Conservation (phyloP, 2,113 vertebrate species). For the Gymnarchus niloticus region DNA sequence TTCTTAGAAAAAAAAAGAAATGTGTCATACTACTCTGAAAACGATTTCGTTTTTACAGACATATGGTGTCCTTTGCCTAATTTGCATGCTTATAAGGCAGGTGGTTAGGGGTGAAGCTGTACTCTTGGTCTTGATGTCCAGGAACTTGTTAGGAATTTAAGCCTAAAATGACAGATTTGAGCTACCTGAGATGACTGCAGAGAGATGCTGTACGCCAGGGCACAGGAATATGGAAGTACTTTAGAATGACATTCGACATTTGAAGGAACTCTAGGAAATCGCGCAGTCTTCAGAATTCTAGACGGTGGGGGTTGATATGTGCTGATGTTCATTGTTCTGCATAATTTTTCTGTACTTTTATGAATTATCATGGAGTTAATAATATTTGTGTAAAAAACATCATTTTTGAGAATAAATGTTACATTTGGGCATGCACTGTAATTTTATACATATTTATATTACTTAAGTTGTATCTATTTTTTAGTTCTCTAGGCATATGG, state of each 20-base stretch:
- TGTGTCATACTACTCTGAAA: not conserved
- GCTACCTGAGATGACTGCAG: not conserved
- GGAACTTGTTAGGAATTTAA: not conserved
- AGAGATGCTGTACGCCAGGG: not conserved
- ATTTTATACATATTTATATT: too few relatives aligned
- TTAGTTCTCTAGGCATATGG: too few relatives aligned
- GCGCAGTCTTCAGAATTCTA: not conserved
- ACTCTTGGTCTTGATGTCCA: not conserved
- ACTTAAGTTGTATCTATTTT: too few relatives aligned
- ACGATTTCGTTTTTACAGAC: not conserved
- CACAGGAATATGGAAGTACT: not conserved
- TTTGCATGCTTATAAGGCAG: conserved; percentile 10
- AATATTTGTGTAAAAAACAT: not conserved
- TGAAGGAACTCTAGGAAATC: not conserved
- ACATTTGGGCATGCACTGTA: too few relatives aligned
- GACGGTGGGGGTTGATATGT: not conserved
- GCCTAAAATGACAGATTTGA: not conserved
- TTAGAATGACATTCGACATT: not conserved
- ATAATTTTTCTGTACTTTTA: not conserved
- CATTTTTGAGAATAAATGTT: not conserved
- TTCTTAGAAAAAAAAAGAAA: conserved; percentile 2
- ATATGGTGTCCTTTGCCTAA: not conserved
- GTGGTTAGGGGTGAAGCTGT: not conserved
- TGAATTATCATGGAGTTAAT: not conserved
- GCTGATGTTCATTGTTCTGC: not conserved